Base-by-base conservation (phyloP, 2,888 invertebrate species). In the Acanthopleura granulata region DNA sequence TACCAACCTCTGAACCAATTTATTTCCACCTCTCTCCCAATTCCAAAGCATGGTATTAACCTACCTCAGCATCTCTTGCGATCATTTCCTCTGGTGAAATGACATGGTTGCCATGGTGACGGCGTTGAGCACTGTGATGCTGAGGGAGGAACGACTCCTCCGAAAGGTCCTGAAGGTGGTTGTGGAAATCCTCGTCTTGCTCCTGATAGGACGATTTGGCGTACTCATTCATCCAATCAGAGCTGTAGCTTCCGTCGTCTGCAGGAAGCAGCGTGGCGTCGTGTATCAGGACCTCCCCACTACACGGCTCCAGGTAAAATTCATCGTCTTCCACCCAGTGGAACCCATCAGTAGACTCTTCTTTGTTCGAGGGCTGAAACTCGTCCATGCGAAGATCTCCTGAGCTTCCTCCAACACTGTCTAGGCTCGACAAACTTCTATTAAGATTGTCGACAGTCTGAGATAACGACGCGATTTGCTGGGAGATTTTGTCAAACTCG, bases 301-400 rank as follows among this genome's bases (percentile, higher is more conserved):
- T 83, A 75, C 83, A 84, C 0, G 87, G 85, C 4, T 85, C 83
- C 62, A 86, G 75, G 74, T 83, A 86, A 75, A 86, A 86, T 74
- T 87, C 87, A 76, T 87, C 87, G 76, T 87, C 87, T 66, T 86
- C 85, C 18, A 83, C 83, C 87, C 87, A 87, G 30, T 86, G 86
- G 71, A 86, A 87, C 0, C 86, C 87, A 71, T 87, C 86, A 25
- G 71, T n/a, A 4, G 40, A 40, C 40, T 71, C 71, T 18, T 71
- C 71, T 22, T 40, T 40, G 15, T 14, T 49, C 3, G 71, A 49
- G 6, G 49, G 40, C 71, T 71, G 16, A 18, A 69, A 29, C 27
- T 62, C 72, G 69, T 72, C 69, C 30, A 62, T 30, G 11, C 71
- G 66, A 27, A 62, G 72, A 25, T 72, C 51, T 4, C 61, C 71